These are phyloP conservation scores for Rafetus swinhoei DNA, from an alignment of 2,113 vertebrate genomes.

Conservation along the genomic window DNA sequence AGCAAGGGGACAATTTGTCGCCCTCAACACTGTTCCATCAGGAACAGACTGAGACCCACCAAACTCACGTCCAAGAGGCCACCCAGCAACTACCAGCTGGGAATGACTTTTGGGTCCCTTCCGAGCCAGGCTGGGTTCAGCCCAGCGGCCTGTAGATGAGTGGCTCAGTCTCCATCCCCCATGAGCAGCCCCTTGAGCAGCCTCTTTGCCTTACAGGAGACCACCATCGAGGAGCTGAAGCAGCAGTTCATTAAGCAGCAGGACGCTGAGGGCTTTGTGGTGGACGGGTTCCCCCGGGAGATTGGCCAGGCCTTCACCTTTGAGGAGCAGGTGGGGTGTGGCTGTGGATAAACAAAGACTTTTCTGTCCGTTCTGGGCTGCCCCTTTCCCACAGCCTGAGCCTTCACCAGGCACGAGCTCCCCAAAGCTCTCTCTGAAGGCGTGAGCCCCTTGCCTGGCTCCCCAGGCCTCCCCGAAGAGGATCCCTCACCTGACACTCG, in stretches of 20 bases:
- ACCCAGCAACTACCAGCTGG: neutral
- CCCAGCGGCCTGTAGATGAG: neutral
- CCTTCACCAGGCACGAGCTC: neutral
- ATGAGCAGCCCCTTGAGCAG: neutral
- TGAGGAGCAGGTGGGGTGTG: slow-evolving; percentile 73
- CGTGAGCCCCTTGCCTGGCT: neutral
- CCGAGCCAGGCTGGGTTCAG: neutral
- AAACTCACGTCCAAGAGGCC: neutral
- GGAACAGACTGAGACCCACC: neutral
- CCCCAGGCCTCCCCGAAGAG: no score
- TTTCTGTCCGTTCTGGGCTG: neutral
- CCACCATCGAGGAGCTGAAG: slow-evolving; percentile 77
- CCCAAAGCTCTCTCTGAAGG: neutral
- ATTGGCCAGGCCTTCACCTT: slow-evolving; percentile 78
- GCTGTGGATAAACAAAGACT: neutral
- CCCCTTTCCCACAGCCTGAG: neutral
- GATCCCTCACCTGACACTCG: neutral
- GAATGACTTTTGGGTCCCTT: neutral
- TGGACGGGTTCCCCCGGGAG: slow-evolving; percentile 79
- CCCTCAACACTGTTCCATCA: neutral
- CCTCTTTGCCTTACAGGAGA: slow-evolving; percentile 63
- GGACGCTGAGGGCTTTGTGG: slow-evolving; percentile 73
- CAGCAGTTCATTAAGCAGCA: slow-evolving; percentile 78
- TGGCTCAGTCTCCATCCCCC: neutral
- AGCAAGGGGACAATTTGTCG: neutral